These are phyloP conservation scores for Lacanobia wlatinum DNA, from an alignment of 2,888 invertebrate genomes.

Conservation along the genomic window DNA sequence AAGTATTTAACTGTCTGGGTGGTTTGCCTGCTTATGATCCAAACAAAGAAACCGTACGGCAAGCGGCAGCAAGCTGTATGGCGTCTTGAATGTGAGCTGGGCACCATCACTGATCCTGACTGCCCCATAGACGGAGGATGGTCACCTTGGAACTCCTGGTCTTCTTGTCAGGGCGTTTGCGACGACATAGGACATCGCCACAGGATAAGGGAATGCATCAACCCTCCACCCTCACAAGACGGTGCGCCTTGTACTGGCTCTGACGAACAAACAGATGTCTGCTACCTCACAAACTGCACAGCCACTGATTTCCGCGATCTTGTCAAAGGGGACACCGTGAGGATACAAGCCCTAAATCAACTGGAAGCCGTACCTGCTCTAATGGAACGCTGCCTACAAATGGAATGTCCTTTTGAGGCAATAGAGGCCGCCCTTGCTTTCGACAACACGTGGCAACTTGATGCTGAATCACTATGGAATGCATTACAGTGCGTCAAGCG, in stretches of 20 bases:
- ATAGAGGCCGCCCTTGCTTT: constrained; percentile 80
- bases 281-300: constrained; percentile 84
- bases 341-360: constrained; percentile 80
- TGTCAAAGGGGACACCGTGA: constrained; percentile 77
- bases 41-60: constrained; percentile 75
- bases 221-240: constrained; percentile 84
- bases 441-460: constrained; percentile 85
- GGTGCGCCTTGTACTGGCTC: constrained; percentile 84
- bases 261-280: constrained; percentile 81
- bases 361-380: constrained; percentile 84
- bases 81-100: constrained; percentile 86
- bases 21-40: constrained; percentile 47
- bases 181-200: constrained; percentile 84
- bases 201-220: constrained; percentile 82
- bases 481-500: constrained; percentile 88
- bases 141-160: constrained; percentile 87
- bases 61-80: constrained; percentile 80
- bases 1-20: constrained; percentile 52
- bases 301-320: constrained; percentile 81
- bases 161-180: constrained; percentile 85
- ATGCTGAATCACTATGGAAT: constrained; percentile 86
- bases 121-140: constrained; percentile 89
- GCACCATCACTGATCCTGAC: constrained; percentile 79
- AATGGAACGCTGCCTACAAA: constrained; percentile 84
- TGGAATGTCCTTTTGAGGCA: constrained; percentile 85